Conservation (phyloP, 2,888 invertebrate genomes). For the Atrina japonica region DNA sequence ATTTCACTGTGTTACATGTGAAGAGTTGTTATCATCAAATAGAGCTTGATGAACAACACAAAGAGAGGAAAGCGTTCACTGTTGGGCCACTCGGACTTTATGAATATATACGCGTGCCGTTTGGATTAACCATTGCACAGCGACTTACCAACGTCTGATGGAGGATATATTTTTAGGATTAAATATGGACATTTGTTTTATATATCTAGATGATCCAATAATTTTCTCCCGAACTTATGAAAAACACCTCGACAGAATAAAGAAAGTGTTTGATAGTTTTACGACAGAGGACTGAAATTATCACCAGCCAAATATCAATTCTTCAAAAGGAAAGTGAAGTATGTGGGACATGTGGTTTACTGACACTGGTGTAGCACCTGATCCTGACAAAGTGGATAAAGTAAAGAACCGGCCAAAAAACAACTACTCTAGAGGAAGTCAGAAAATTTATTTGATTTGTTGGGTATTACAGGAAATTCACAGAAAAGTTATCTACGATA, state of each 20-base stretch:
- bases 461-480: too few relatives aligned
- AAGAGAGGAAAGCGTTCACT: too few relatives aligned
- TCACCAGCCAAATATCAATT: constrained; percentile 40
- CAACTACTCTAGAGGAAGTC: too few relatives aligned
- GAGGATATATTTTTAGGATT: constrained; percentile 33
- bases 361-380: constrained; percentile 34
- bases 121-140: constrained; percentile 35
- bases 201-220: constrained; percentile 51
- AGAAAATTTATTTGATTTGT: too few relatives aligned
- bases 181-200: constrained; percentile 28
- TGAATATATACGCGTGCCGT: too few relatives aligned
- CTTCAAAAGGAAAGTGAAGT: constrained; percentile 29
- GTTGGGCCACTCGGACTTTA: too few relatives aligned
- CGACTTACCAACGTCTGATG: constrained; percentile 43
- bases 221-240: constrained; percentile 36
- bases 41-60: too few relatives aligned
- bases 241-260: constrained; percentile 39
- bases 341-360: constrained; percentile 41
- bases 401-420: too few relatives aligned
- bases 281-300: constrained; percentile 35
- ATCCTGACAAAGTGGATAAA: constrained; percentile 39
- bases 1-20: too few relatives aligned
- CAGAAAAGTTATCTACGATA: too few relatives aligned
- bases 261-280: constrained; percentile 33
- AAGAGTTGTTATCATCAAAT: too few relatives aligned